Evolutionary conservation across 2,113 vertebrate genomes (phyloP).

Genomic region (Otus sunia): DNA sequence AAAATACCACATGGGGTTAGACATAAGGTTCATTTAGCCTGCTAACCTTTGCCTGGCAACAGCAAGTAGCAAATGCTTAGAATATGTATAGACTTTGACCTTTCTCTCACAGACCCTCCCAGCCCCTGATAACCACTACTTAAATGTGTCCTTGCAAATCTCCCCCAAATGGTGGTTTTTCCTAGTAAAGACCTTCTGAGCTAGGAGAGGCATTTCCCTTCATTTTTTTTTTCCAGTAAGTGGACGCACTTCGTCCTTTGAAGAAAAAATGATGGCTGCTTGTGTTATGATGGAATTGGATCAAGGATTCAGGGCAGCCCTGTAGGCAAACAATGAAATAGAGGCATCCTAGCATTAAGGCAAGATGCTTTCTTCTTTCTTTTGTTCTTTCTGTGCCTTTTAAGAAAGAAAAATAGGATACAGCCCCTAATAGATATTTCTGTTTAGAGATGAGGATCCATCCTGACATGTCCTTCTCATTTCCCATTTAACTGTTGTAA

Average conservation of each 20-base stretch:
- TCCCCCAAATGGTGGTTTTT: background rate
- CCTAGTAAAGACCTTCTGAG: background rate
- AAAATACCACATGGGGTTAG: conserved; percentile 67
- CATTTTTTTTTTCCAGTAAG: background rate
- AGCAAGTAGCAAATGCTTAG: conserved; percentile 59
- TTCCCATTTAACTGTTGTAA: background rate
- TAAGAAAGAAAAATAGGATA: background rate
- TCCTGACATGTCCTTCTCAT: background rate
- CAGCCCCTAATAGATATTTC: background rate
- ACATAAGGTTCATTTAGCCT: conserved; percentile 61
- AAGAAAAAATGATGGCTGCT: conserved; percentile 21
- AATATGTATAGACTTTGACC: conserved; percentile 65
- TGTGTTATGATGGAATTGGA: conserved; percentile 24
- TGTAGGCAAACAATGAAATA: conserved; percentile 28
- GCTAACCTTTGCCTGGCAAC: conserved; percentile 63
- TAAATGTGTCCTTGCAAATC: conserved; percentile 45
- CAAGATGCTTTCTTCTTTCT: background rate
- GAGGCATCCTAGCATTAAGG: background rate
- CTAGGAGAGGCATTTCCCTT: background rate
- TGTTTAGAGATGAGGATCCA: background rate
- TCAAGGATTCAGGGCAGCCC: conserved; percentile 25
- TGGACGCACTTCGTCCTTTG: background rate
- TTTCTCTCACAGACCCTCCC: conserved; percentile 46
- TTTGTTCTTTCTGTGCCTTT: conserved; percentile 11
- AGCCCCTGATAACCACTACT: conserved; percentile 33